These are phyloP conservation scores for Turdus rufiventris DNA, from an alignment of 2,113 vertebrate species.

Conservation along the genomic window DNA sequence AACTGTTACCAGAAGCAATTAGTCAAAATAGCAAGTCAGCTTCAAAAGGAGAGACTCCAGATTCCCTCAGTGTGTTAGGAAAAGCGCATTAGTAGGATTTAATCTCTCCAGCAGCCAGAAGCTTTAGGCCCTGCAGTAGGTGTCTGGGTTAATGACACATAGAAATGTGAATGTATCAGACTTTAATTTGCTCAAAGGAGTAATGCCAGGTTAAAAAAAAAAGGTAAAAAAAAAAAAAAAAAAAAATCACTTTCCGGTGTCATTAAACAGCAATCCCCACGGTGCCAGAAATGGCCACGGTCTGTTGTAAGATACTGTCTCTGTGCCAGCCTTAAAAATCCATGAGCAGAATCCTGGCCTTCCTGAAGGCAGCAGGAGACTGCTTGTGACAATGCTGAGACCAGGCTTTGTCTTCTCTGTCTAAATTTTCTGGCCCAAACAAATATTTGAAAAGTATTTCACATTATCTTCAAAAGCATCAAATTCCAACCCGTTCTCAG, in stretches of 20 bases:
- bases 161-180: conserved; percentile 22
- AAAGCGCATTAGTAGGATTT: conserved; percentile 35
- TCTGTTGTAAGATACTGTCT: background rate
- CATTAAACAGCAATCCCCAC: background rate
- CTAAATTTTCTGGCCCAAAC: background rate
- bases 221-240: no score
- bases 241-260: background rate
- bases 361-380: background rate
- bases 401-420: background rate
- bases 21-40: conserved; percentile 48
- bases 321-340: background rate
- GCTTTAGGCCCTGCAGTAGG: background rate
- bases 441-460: background rate
- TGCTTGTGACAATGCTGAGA: background rate
- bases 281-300: background rate
- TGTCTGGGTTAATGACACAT: conserved; percentile 15
- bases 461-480: background rate
- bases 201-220: background rate
- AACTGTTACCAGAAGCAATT: conserved; percentile 60
- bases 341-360: fast-evolving
- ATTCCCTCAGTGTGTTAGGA: background rate
- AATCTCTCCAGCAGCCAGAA: background rate
- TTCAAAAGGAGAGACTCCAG: conserved; percentile 25
- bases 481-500: background rate
- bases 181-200: conserved; percentile 8